Evolutionary conservation across 1,140 invertebrate species (phyloP).

Genomic region (Oedothorax gibbosus): DNA sequence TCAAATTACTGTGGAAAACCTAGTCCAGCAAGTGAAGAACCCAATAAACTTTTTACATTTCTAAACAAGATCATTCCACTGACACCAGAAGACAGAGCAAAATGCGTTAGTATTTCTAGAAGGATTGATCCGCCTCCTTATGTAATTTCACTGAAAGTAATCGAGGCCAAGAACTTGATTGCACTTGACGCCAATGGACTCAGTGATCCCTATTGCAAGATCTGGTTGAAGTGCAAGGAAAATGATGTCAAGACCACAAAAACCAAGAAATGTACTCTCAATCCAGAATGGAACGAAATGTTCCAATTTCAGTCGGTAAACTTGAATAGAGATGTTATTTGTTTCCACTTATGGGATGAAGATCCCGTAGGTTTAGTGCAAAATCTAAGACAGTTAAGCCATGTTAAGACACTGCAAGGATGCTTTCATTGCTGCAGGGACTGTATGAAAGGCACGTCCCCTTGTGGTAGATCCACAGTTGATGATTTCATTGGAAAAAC

Average conservation of each 20-base stretch:
- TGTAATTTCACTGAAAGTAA: constrained; percentile 19
- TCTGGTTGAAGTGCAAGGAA: constrained; percentile 25
- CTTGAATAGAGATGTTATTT: constrained; percentile 10
- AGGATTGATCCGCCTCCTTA: neutral
- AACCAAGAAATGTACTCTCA: constrained; percentile 19
- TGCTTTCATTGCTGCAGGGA: constrained; percentile 20
- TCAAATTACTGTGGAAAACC: constrained; percentile 35
- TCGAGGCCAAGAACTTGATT: constrained; percentile 13
- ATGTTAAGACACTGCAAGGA: constrained; percentile 1
- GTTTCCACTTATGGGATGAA: constrained; percentile 36
- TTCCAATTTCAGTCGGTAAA: constrained; percentile 10
- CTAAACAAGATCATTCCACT: constrained; percentile 28
- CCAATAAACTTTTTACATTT: neutral
- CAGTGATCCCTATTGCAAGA: constrained; percentile 36
- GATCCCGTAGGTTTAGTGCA: constrained; percentile 10
- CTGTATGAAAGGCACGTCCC: neutral
- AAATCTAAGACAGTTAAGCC: constrained; percentile 12
- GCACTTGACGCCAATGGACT: constrained; percentile 13
- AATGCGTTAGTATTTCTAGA: constrained; percentile 14
- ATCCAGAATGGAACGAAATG: constrained; percentile 34
- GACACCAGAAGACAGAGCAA: neutral
- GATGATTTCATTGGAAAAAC: constrained; percentile 41
- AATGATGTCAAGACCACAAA: neutral
- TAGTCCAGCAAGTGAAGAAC: constrained; percentile 14
- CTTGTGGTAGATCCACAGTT: neutral